Evolutionary conservation across 2,797 vertebrate species (phyloP), one percentile per base, ranked within the genome.

Genomic region (Euthynnus affinis): DNA sequence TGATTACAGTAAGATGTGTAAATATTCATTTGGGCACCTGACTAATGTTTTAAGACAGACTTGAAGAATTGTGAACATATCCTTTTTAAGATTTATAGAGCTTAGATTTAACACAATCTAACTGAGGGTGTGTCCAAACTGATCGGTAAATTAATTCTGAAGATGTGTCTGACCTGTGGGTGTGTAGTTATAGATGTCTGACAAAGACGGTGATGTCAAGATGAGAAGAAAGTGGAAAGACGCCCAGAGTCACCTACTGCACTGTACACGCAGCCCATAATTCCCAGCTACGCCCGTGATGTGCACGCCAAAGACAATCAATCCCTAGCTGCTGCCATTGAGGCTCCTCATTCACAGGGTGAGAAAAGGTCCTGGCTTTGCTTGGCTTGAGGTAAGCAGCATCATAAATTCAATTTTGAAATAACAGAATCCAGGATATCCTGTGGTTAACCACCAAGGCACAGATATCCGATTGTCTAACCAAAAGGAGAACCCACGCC

Each of bases 381-480:
- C 81, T 88, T 88, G 88, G 88, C 82, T 83, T 82, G 83, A 88
- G 78, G 82, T 84, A 81, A 88, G 71, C 63, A 69, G 77, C 85
- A 76, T 89, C 78, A 81, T 89, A 76, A 88, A 90, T 88, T 87
- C 53, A 82, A 76, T 87, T 90, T 81, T 89, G 80, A 84, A 93
- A 93, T 89, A 91, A 91, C 86, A 89, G 74, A 89, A 88, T 88
- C 80, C 88, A 91, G 91, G 91, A 93, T 90, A 86, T 92, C 89
- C 89, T 84, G 87, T 87, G 92, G 89, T 89, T 88, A 92, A 91
- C 91, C 88, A 82, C 80, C 73, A 57, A 77, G 72, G 84, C 84
- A 84, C 78, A 80, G 86, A 85, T 87, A 88, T 92, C 82, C 62
- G 73, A 88, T 80, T 91, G 85, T 87, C 85, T 83, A 69, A 89